These are phyloP conservation scores for Neogobius melanostomus DNA, from an alignment of 2,113 vertebrate species.

Conservation along the genomic window DNA sequence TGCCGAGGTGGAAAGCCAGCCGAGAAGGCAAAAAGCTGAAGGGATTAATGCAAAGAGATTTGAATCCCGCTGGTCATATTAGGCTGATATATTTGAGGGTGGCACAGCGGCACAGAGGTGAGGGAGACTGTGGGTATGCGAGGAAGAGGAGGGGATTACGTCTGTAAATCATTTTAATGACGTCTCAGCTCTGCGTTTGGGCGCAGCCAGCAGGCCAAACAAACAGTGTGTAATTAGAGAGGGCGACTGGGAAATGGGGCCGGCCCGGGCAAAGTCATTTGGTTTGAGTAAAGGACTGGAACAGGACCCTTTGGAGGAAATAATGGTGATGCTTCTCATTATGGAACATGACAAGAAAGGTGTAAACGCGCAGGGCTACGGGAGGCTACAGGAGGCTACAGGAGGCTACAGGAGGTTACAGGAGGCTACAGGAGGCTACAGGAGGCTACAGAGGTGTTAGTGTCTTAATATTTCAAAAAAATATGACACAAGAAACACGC, in stretches of 20 bases:
- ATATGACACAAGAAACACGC: no score
- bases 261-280: constrained; percentile 63
- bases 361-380: constrained; percentile 23
- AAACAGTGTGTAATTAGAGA: constrained; percentile 73
- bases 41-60: constrained; percentile 56
- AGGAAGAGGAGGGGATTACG: constrained; percentile 42
- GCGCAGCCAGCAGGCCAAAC: constrained; percentile 66
- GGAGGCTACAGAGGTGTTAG: constrained; percentile 36
- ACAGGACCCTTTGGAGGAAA: constrained; percentile 65
- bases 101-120: constrained; percentile 15
- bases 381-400: constrained; percentile 13
- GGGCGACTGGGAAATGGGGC: constrained; percentile 56
- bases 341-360: constrained; percentile 48
- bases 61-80: constrained; percentile 63
- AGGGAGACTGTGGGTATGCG: not conserved
- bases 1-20: constrained; percentile 46
- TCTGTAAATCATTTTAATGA: constrained; percentile 75
- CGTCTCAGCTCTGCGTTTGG: constrained; percentile 63
- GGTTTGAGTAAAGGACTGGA: constrained; percentile 52
- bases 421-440: constrained; percentile 8
- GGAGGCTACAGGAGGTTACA: constrained; percentile 14
- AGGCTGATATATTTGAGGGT: constrained; percentile 51
- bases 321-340: constrained; percentile 66
- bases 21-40: constrained; percentile 32
- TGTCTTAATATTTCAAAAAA: no score